Evolutionary conservation across 1,140 invertebrate species (phyloP).

Genomic region (Subanguina moxae): DNA sequence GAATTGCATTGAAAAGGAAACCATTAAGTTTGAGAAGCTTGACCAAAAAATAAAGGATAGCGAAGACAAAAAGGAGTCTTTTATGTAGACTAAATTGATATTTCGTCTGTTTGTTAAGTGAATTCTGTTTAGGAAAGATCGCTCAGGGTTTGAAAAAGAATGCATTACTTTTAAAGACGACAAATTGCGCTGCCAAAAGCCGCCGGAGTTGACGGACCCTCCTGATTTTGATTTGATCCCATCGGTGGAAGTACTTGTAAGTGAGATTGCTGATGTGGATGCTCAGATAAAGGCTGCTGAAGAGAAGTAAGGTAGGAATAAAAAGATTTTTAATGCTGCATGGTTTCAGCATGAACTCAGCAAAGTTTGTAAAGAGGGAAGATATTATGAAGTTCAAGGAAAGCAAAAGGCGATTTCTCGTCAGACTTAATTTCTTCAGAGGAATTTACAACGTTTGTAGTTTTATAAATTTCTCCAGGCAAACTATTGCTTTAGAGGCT

Average conservation of each 20-base stretch:
- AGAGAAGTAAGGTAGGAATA: background rate
- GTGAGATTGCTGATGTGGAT: background rate
- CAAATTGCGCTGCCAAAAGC: slow-evolving; percentile 7
- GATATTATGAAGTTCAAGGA: slow-evolving; percentile 2
- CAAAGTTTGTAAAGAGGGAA: background rate
- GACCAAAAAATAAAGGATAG: background rate
- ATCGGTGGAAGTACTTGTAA: background rate
- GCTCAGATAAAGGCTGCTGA: background rate
- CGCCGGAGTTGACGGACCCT: background rate
- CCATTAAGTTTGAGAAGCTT: background rate
- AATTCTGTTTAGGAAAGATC: background rate
- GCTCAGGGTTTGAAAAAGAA: background rate
- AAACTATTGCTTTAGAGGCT: slow-evolving; percentile 11
- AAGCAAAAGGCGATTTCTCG: background rate
- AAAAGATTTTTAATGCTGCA: background rate
- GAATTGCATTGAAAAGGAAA: background rate
- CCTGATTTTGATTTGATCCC: slow-evolving; percentile 24
- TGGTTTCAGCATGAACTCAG: background rate
- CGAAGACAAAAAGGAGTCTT: background rate
- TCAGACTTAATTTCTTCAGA: background rate
- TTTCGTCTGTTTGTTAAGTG: background rate
- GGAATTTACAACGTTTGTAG: background rate
- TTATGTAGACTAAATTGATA: background rate
- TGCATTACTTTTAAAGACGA: slow-evolving; percentile 1
- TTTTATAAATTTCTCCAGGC: background rate